phyloP scores from a whole-genome alignment of 2,113 vertebrate species.

The Oostethus manadensis region DNA sequence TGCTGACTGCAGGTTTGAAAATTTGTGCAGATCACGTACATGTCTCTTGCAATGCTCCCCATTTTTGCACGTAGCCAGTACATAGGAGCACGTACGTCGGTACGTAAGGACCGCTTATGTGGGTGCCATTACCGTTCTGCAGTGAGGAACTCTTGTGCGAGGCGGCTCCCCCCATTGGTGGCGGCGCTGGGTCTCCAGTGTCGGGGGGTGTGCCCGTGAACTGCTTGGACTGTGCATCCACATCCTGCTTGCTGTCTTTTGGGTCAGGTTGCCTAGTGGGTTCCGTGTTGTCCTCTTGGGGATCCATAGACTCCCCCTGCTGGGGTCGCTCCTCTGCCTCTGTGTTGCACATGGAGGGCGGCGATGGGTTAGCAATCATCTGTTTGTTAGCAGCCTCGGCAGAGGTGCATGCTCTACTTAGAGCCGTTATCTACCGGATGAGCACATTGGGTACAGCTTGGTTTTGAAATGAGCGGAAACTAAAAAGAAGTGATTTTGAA shows the following conservation, averaged over 20 bases:
- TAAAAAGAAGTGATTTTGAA: background rate
- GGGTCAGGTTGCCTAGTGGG: conserved; percentile 52
- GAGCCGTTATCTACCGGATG: no score
- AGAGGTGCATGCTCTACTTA: no score
- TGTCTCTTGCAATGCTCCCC: no score
- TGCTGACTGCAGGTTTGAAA: no score
- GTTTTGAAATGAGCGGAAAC: background rate
- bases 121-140: conserved; percentile 67
- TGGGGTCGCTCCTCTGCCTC: conserved; percentile 79
- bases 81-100: no score
- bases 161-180: conserved; percentile 39
- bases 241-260: conserved; percentile 45
- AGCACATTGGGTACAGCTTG: no score
- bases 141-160: conserved; percentile 49
- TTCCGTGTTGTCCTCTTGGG: conserved; percentile 58
- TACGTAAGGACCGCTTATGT: no score
- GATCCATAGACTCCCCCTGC: conserved; percentile 65
- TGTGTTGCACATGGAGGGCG: conserved; percentile 43
- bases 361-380: background rate
- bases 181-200: conserved; percentile 45
- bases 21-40: no score
- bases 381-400: background rate
- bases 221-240: conserved; percentile 40
- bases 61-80: no score
- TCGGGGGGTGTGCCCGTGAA: conserved; percentile 50